phyloP scores from a whole-genome alignment of 2,113 vertebrate species.

The Otolemur garnettii region DNA sequence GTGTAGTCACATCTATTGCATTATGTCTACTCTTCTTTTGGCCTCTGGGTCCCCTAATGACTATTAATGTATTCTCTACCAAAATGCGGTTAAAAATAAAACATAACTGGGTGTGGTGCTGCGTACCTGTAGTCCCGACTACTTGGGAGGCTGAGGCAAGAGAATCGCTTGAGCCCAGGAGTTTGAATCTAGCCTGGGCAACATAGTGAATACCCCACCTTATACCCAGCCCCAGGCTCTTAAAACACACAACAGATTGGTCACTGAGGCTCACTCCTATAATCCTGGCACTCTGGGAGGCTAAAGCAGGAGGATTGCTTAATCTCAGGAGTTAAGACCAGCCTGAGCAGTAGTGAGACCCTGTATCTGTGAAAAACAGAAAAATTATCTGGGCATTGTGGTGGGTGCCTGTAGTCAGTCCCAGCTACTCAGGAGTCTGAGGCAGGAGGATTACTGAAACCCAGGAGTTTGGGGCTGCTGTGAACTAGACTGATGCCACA shows the following conservation, averaged over 20 bases:
- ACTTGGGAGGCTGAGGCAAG: background rate
- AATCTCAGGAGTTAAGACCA: too few species aligned
- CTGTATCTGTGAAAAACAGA: background rate
- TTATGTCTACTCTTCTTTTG: background rate
- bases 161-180: background rate
- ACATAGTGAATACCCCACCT: background rate
- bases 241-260: background rate
- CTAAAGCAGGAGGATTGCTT: too few species aligned
- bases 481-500: too few species aligned
- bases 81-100: constrained; percentile 47
- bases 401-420: too few species aligned
- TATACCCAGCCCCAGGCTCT: background rate
- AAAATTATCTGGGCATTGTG: background rate
- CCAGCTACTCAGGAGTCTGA: background rate
- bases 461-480: background rate
- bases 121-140: background rate
- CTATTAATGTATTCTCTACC: background rate
- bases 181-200: background rate
- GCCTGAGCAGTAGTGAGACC: too few species aligned
- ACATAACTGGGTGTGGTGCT: background rate
- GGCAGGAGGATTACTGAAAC: background rate
- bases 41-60: background rate
- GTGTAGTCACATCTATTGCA: background rate
- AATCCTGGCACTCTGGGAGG: too few species aligned
- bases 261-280: too few species aligned